These are phyloP conservation scores for Lordiphosa collinella DNA, from an alignment of 1,140 invertebrate genomes.

Conservation along the genomic window DNA sequence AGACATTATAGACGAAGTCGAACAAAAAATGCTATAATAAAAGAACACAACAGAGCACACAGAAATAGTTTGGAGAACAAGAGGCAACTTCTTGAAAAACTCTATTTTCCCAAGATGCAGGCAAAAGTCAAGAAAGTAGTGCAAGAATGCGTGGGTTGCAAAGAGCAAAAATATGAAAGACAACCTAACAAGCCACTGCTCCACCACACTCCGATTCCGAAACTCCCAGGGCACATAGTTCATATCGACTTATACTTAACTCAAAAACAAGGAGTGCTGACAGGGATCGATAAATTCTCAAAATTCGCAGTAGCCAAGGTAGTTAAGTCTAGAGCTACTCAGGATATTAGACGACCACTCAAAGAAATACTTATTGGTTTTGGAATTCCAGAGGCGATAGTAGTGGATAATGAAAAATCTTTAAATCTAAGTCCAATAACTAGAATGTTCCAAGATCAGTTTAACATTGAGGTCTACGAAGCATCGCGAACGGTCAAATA, in stretches of 20 bases:
- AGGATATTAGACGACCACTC: not conserved
- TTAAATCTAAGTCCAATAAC: too few relatives aligned
- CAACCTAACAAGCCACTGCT: not conserved
- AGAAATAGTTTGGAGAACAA: constrained; percentile 11
- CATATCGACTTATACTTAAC: too few relatives aligned
- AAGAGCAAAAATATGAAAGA: not conserved
- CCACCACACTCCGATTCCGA: too few relatives aligned
- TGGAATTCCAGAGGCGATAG: too few relatives aligned
- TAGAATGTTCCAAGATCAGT: too few relatives aligned
- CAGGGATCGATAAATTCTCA: too few relatives aligned
- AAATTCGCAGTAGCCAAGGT: not conserved
- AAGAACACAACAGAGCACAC: constrained; percentile 3
- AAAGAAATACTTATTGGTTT: too few relatives aligned
- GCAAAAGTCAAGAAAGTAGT: not conserved
- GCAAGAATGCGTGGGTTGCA: not conserved
- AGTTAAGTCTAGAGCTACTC: too few relatives aligned
- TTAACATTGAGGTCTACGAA: not conserved
- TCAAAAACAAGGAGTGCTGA: not conserved
- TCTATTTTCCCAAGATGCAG: constrained; percentile 9
- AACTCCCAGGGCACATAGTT: too few relatives aligned
- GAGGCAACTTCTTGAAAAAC: constrained; percentile 9
- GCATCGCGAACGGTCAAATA: not conserved
- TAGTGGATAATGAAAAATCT: too few relatives aligned
- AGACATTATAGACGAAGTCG: constrained; percentile 6
- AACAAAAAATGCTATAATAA: constrained; percentile 10